Evolutionary conservation across 2,797 vertebrate species (phyloP), one percentile per base, ranked within the genome.

Genomic region (Sebastes steindachneri): DNA sequence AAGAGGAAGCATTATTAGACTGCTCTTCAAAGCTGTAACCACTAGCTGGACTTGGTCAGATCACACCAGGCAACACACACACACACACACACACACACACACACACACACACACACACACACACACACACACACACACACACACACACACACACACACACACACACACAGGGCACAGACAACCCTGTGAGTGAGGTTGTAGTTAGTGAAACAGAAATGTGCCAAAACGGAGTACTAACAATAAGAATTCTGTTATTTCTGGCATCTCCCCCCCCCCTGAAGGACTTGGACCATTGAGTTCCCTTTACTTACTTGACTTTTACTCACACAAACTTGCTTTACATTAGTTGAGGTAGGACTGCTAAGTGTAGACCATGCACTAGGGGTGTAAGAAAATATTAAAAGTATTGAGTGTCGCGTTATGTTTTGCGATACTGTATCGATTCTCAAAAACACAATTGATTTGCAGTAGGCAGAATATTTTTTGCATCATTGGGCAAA

Each of bases 21-120:
- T 23, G 73, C 85, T 88, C 85, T 88, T 91, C 87, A 88, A 89
- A 90, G 80, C 84, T 59, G 26, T 48, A 75, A 80, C 79, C 64
- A 76, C 60, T 4, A 62, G 68, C 77, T 74, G 57, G 65, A 78
- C 74, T 58, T 62, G 77, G 81, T 83, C 84, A 85, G 68, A 80
- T 86, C 80, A 76, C 85, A 76, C 64, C 53, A 19, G 69, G 60
- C 9, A 33, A 68, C 62, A 69, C 31, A 26, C 48, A 48, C 45
- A 72, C 15, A 19, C 54, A 53, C 64, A 57, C 51, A 68, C 31
- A 59, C 45, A 45, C 51, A 37, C 35, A 21, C 54, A 35, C n/a
- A 68, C 62, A 68, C 31, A 26, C 48, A 48, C 45, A 72, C 15
- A 19, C 54, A 53, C 64, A 57, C 51, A 68, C 31, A 59, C 45